phyloP scores from a whole-genome alignment of 2,113 vertebrate species.

The Rattus rattus region DNA sequence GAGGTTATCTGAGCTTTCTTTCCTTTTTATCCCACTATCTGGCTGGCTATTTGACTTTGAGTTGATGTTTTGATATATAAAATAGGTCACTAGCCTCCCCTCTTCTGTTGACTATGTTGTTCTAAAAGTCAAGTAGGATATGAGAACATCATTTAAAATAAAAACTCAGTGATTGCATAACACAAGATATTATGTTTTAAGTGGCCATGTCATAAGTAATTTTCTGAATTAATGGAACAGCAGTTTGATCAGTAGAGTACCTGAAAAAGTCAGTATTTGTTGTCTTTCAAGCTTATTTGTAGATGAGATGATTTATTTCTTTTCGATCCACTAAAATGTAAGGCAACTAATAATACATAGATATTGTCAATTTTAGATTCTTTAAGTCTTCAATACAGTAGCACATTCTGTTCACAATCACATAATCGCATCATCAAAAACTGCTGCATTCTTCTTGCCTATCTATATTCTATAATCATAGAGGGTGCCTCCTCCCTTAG shows the following conservation, averaged over 20 bases:
- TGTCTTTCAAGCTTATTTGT: neutral
- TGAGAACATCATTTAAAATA: neutral
- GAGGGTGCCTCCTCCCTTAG: neutral
- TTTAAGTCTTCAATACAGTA: neutral
- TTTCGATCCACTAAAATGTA: neutral
- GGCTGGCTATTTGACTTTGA: neutral
- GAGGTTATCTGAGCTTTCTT: neutral
- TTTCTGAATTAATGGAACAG: neutral
- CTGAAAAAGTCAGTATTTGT: neutral
- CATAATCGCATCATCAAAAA: accelerated
- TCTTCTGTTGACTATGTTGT: neutral
- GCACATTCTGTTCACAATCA: conserved; percentile 45
- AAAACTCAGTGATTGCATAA: neutral
- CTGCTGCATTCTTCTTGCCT: neutral
- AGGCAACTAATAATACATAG: neutral
- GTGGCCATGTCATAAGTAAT: neutral
- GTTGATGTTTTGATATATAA: neutral
- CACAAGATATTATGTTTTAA: neutral
- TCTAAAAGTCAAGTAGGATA: neutral
- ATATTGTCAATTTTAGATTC: neutral
- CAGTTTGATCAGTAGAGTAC: neutral
- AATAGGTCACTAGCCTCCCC: neutral
- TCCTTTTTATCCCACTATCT: neutral
- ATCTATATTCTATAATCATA: neutral
- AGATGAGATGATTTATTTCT: neutral